Conservation (phyloP, 2,113 vertebrate genomes). For the Myrmophylax atrothorax region DNA sequence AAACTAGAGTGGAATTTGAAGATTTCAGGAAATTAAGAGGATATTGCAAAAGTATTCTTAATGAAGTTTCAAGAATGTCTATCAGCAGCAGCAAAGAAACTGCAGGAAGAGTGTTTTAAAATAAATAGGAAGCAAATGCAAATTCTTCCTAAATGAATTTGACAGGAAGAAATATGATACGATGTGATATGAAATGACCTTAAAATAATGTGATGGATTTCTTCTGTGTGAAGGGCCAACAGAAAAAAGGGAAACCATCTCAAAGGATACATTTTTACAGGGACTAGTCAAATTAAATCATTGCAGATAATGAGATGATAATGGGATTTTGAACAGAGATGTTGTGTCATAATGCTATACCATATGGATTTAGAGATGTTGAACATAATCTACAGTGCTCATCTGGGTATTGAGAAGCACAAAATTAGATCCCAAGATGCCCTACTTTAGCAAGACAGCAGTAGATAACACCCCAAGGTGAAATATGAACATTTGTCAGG, state of each 20-base stretch:
- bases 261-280: background rate
- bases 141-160: background rate
- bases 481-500: background rate
- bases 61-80: background rate
- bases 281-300: conserved; percentile 3
- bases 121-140: background rate
- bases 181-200: background rate
- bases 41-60: background rate
- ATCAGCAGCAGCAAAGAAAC: background rate
- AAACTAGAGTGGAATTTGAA: background rate
- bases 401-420: background rate
- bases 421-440: conserved; percentile 25
- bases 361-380: background rate
- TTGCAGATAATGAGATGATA: conserved; percentile 36
- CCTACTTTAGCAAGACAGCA: background rate
- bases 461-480: background rate
- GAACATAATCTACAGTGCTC: conserved; percentile 6
- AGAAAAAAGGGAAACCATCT: background rate
- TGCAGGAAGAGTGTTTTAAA: background rate
- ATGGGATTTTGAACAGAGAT: background rate
- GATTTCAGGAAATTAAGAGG: background rate
- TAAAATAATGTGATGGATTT: background rate
- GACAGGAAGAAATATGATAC: background rate
- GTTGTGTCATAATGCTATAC: background rate
- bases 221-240: background rate